Evolutionary conservation across 2,113 vertebrate species (phyloP).

Genomic region (Antennarius striatus): DNA sequence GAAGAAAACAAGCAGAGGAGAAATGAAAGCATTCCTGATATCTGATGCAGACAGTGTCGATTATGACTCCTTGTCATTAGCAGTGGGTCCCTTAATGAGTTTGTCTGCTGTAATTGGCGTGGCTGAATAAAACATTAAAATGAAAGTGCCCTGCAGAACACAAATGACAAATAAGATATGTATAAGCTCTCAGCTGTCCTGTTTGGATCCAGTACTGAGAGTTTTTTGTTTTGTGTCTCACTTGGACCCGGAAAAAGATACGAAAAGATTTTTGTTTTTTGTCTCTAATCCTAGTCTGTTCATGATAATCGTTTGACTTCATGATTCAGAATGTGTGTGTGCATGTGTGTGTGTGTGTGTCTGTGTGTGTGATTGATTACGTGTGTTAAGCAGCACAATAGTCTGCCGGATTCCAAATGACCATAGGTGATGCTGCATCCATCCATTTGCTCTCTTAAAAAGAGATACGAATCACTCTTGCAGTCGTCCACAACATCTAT

Average conservation of each 20-base stretch:
- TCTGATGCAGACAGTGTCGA: slow-evolving; percentile 49
- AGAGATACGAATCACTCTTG: slow-evolving; percentile 46
- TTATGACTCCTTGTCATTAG: slow-evolving; percentile 57
- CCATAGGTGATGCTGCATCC: slow-evolving; percentile 18
- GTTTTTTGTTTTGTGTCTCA: slow-evolving; percentile 9
- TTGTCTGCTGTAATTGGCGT: slow-evolving; percentile 44
- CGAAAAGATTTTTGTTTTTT: slow-evolving; percentile 14
- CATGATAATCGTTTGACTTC: slow-evolving; percentile 27
- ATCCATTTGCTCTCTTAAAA: slow-evolving; percentile 37
- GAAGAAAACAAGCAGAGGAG: slow-evolving; percentile 19
- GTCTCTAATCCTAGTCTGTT: slow-evolving; percentile 22
- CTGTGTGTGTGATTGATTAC: slow-evolving; percentile 38
- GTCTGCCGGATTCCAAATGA: slow-evolving; percentile 41
- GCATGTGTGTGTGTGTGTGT: neutral
- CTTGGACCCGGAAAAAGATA: neutral
- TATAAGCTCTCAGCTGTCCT: slow-evolving; percentile 32
- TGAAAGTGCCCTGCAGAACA: slow-evolving; percentile 40
- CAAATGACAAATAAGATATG: slow-evolving; percentile 56
- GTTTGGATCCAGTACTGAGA: slow-evolving; percentile 23
- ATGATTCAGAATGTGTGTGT: slow-evolving; percentile 33
- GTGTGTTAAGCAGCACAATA: slow-evolving; percentile 39
- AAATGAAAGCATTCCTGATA: slow-evolving; percentile 46
- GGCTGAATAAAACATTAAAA: slow-evolving; percentile 63
- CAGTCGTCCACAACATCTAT: slow-evolving; percentile 45
- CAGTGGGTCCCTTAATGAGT: slow-evolving; percentile 42